Conservation (phyloP, 2,888 invertebrate species). For the Brachyptera putata region DNA sequence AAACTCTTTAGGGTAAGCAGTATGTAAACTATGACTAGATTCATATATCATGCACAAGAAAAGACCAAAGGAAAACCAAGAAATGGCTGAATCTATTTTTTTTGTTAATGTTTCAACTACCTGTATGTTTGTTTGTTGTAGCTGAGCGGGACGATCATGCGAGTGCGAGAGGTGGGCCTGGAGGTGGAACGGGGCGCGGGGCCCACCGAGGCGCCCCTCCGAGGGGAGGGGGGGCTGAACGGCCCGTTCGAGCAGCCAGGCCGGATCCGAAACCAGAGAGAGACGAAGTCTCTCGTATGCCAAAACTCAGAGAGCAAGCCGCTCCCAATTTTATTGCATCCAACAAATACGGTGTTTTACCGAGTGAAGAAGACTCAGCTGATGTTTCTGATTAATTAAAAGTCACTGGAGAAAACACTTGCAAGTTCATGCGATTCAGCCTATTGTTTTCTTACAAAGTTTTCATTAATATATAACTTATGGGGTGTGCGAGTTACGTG, state of each 20-base stretch:
- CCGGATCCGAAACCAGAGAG: slow-evolving; percentile 16
- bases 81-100: too few relatives aligned
- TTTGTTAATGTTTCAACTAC: too few relatives aligned
- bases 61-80: too few relatives aligned
- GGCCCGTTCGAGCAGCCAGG: background rate
- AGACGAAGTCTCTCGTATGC: slow-evolving; percentile 50
- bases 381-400: background rate
- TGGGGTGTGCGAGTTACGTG: too few relatives aligned
- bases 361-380: background rate
- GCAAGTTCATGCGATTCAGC: too few relatives aligned
- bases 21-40: too few relatives aligned
- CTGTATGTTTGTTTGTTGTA: background rate
- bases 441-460: too few relatives aligned
- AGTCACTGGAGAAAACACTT: too few relatives aligned
- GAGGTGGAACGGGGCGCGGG: background rate
- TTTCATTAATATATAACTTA: too few relatives aligned
- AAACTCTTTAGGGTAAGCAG: too few relatives aligned
- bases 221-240: background rate
- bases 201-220: too few relatives aligned
- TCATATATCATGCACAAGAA: too few relatives aligned
- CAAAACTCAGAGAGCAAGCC: slow-evolving; percentile 68
- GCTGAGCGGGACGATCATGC: background rate
- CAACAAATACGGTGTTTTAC: slow-evolving; percentile 12
- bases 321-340: slow-evolving; percentile 47
- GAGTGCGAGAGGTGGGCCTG: background rate